A percentile compares a stretch with the other conserved stretches of the same genome.
phyloP scores from a whole-genome alignment of 2,797 vertebrate species.

The Pangasius larnaudii region DNA sequence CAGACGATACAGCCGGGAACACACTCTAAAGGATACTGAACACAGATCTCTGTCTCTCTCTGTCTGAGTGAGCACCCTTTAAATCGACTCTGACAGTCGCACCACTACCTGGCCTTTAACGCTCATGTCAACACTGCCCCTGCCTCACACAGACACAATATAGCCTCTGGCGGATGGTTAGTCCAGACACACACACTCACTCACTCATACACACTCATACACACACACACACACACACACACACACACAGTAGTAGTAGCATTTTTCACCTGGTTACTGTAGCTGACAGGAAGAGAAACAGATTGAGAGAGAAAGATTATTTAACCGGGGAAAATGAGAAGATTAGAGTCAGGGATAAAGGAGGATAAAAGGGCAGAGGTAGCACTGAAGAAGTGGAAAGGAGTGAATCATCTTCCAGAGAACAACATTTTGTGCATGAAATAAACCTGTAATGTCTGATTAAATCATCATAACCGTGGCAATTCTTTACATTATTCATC shows the following conservation, averaged over 20 bases:
- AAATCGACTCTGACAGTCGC: conserved; percentile 57
- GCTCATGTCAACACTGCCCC: conserved; percentile 40
- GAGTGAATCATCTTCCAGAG: not conserved
- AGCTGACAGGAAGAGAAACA: conserved; percentile 34
- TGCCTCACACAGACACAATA: conserved; percentile 41
- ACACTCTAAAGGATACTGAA: not conserved
- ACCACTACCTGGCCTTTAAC: conserved; percentile 60
- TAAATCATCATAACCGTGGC: not conserved
- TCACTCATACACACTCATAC: conserved; percentile 21
- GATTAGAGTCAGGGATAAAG: conserved; percentile 16
- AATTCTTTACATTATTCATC: not conserved
- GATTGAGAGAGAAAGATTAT: conserved; percentile 10
- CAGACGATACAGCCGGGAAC: not conserved
- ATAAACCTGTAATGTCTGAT: not conserved
- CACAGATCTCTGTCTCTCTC: conserved; percentile 5
- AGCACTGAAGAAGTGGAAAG: not conserved
- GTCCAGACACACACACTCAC: conserved; percentile 7
- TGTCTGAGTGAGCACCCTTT: conserved; percentile 43
- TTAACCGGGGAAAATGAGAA: not conserved
- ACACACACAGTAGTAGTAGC: not conserved
- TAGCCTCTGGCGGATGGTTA: conserved; percentile 45
- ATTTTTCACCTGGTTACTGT: conserved; percentile 72
- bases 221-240: conserved; percentile 3
- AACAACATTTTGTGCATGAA: not conserved
- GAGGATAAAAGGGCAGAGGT: not conserved